These are phyloP conservation scores for Rhea americana DNA, from an alignment of 2,113 vertebrate species.

Conservation along the genomic window DNA sequence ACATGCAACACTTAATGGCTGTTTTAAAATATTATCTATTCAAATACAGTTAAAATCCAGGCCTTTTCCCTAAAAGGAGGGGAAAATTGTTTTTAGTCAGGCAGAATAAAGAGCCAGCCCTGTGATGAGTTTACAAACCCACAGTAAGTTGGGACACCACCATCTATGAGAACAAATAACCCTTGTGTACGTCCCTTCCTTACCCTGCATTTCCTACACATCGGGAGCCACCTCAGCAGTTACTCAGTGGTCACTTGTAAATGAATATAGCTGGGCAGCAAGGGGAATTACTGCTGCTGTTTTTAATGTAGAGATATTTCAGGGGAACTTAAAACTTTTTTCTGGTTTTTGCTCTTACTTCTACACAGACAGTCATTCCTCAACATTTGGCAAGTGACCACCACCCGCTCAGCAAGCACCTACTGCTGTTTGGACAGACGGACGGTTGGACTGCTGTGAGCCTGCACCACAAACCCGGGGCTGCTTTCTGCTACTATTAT, in stretches of 20 bases:
- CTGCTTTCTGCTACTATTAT: neutral
- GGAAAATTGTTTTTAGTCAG: neutral
- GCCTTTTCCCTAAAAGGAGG: neutral
- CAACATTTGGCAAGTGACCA: neutral
- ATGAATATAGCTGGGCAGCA: neutral
- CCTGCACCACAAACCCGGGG: neutral
- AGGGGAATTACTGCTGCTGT: neutral
- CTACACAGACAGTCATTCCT: neutral
- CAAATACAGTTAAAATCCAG: neutral
- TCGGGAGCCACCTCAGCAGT: neutral
- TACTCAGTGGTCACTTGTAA: neutral
- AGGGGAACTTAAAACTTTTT: neutral
- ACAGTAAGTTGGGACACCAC: neutral
- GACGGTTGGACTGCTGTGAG: neutral
- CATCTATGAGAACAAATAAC: constrained; percentile 6
- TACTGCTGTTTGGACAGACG: neutral
- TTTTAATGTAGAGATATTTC: neutral
- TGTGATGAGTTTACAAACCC: neutral
- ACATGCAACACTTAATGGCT: rapidly evolving
- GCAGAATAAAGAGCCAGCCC: neutral
- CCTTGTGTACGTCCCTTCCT: neutral
- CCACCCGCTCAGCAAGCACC: neutral
- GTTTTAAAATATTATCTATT: neutral
- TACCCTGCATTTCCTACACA: neutral
- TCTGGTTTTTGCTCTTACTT: neutral